phyloP scores from a whole-genome alignment of 2,113 vertebrate genomes.

The Erpornis zantholeuca region DNA sequence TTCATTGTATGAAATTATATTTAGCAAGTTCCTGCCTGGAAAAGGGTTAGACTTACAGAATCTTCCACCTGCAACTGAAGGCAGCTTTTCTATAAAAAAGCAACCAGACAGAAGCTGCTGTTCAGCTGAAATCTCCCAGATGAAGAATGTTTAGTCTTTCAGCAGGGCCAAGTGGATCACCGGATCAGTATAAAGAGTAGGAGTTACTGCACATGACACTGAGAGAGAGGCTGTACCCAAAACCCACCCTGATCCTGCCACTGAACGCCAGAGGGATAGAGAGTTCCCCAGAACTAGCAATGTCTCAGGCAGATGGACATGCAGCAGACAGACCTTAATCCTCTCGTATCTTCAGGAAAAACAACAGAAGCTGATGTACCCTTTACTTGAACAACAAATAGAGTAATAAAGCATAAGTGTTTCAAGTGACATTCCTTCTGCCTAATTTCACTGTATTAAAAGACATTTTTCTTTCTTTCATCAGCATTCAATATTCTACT shows the following conservation, averaged over 20 bases:
- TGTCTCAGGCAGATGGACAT: background rate
- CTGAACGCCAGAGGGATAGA: background rate
- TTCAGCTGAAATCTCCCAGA: background rate
- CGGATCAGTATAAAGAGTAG: background rate
- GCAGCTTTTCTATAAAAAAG: background rate
- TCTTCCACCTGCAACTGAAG: background rate
- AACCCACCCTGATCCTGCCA: background rate
- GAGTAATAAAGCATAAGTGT: background rate
- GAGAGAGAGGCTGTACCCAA: background rate
- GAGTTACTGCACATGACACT: background rate
- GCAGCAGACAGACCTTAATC: background rate
- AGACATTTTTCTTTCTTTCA: conserved; percentile 18
- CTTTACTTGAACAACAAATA: background rate
- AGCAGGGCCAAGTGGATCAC: background rate
- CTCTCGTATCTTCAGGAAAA: background rate
- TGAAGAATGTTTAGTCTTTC: background rate
- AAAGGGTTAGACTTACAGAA: background rate
- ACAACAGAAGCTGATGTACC: background rate
- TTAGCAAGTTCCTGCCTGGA: background rate
- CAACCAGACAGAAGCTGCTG: background rate
- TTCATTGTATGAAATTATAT: background rate
- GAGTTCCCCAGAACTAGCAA: background rate
- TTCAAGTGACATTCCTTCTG: background rate
- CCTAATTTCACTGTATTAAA: conserved; percentile 2
- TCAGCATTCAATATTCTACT: conserved; percentile 95